A percentile compares a stretch with the other conserved stretches of the same genome.
Conservation (phyloP, 2,113 vertebrate genomes). For the Rhadina sibilatrix region DNA sequence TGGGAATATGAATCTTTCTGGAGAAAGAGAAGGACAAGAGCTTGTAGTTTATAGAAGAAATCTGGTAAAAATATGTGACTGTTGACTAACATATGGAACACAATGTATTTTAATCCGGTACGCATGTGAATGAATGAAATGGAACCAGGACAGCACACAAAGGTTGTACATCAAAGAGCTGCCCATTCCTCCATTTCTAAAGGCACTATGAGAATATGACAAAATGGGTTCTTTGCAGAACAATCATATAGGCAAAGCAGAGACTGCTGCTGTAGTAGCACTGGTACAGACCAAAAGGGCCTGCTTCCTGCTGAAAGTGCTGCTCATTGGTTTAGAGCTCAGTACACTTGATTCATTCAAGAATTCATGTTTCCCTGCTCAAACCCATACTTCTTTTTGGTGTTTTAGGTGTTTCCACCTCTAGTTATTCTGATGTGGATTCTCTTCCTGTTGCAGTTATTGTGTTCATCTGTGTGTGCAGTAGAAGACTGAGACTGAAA, state of each 20-base stretch:
- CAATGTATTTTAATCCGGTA: neutral
- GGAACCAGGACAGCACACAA: neutral
- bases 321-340: neutral
- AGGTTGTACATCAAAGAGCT: fast-evolving
- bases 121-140: neutral
- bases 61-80: neutral
- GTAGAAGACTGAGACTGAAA: neutral
- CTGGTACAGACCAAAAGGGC: neutral
- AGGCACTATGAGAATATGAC: neutral
- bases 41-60: neutral
- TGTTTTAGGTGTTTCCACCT: neutral
- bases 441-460: neutral
- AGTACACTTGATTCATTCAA: neutral
- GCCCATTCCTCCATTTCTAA: neutral
- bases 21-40: neutral
- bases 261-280: neutral
- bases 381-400: neutral
- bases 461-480: neutral
- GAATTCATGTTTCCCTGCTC: neutral
- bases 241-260: neutral
- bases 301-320: neutral
- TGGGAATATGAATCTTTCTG: neutral
- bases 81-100: neutral
- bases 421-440: neutral
- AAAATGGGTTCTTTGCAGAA: neutral